Conservation (phyloP, 2,113 vertebrate species). For the Capricornis sumatraensis region DNA sequence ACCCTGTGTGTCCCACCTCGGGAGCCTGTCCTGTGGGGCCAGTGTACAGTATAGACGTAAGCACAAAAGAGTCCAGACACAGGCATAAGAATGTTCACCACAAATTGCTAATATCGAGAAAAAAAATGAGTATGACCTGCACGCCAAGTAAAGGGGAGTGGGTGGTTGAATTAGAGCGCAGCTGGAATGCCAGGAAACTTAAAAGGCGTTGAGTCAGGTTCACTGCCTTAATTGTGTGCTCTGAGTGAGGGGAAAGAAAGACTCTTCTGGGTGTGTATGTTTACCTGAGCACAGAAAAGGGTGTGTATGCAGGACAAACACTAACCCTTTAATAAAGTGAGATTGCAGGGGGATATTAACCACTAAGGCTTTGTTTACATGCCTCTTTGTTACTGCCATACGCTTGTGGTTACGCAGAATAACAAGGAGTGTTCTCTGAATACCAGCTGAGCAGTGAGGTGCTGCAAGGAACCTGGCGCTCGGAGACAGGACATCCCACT, state of each 20-base stretch:
- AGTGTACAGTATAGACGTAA: rapidly evolving
- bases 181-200: neutral
- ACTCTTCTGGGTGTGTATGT: neutral
- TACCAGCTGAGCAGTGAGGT: neutral
- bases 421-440: neutral
- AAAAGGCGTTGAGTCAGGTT: neutral
- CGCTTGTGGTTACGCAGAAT: neutral
- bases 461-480: neutral
- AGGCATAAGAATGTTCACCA: neutral
- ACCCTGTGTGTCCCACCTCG: neutral
- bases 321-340: neutral
- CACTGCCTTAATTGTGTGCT: neutral
- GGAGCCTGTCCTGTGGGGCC: neutral
- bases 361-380: neutral
- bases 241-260: neutral
- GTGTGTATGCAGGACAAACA: neutral
- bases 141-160: neutral
- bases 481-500: neutral
- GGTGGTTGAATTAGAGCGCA: neutral
- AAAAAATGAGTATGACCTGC: neutral
- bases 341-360: neutral
- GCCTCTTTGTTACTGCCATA: neutral
- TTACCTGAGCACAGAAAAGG: neutral
- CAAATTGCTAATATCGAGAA: neutral
- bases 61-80: neutral